These are phyloP conservation scores for Podocnemis expansa DNA, from an alignment of 2,113 vertebrate species.

Conservation along the genomic window DNA sequence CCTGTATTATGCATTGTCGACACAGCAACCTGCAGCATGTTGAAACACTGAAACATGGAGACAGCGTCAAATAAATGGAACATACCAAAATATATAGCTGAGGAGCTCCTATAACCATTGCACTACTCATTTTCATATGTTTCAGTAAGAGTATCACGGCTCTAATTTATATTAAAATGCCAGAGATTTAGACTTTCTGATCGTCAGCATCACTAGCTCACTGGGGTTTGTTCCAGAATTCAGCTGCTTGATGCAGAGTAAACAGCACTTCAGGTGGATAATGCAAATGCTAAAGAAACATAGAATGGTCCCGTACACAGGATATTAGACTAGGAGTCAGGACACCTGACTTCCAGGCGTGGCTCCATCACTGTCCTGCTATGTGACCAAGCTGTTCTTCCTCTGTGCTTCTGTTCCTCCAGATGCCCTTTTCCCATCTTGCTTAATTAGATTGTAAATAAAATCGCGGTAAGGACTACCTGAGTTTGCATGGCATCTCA, in stretches of 20 bases:
- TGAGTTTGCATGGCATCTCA: neutral
- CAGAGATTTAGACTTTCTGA: conserved; percentile 23
- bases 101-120: neutral
- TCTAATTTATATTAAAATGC: neutral
- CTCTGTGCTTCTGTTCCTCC: conserved; percentile 64
- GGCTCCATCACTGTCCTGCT: conserved; percentile 54
- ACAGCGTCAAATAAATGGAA: neutral
- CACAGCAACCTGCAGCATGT: neutral
- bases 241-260: neutral
- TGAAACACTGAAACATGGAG: neutral
- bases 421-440: conserved; percentile 48
- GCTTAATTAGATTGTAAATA: conserved; percentile 70
- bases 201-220: conserved; percentile 14
- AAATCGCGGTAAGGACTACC: conserved; percentile 62
- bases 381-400: conserved; percentile 66
- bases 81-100: neutral
- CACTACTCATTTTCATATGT: neutral
- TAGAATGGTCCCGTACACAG: conserved; percentile 12
- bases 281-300: conserved; percentile 14
- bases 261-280: conserved; percentile 24
- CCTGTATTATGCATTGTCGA: neutral
- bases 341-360: conserved; percentile 42
- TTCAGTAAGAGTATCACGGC: neutral
- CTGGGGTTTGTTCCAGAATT: neutral
- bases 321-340: conserved; percentile 38